Evolutionary conservation across 2,888 invertebrate genomes (phyloP).

Genomic region (Leptarthrus brevirostris): DNA sequence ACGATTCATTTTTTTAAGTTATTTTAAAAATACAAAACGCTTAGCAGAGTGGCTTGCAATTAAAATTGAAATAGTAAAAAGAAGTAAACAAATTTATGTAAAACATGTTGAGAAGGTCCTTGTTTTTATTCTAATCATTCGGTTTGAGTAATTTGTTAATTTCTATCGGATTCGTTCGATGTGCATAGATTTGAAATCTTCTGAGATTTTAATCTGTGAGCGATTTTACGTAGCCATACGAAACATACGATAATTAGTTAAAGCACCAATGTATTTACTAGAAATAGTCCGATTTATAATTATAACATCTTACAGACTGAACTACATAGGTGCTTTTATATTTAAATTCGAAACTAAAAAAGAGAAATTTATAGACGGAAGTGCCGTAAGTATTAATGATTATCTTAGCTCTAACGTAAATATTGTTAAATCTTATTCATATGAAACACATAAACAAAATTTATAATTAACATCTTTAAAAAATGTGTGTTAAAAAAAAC

Average conservation of each 20-base stretch:
- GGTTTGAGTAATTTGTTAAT: too few species aligned
- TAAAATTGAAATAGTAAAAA: constrained; percentile 56
- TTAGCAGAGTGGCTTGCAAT: constrained; percentile 54
- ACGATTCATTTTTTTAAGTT: not conserved
- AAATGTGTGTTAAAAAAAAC: constrained; percentile 13
- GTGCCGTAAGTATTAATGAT: constrained; percentile 8
- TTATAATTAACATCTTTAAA: constrained; percentile 26
- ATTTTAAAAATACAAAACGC: constrained; percentile 2
- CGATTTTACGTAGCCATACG: constrained; percentile 44
- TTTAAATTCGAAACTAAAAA: constrained; percentile 16
- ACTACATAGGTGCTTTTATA: constrained; percentile 21
- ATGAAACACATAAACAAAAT: constrained; percentile 38
- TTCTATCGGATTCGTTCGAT: constrained; percentile 42
- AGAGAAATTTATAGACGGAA: constrained; percentile 28
- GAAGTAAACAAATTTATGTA: constrained; percentile 58
- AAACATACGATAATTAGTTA: not conserved
- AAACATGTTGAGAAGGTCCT: constrained; percentile 67
- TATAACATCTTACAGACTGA: too few species aligned
- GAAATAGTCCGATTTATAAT: too few species aligned
- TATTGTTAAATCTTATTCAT: constrained; percentile 3
- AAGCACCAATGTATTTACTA: constrained; percentile 26
- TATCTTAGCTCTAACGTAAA: constrained; percentile 35
- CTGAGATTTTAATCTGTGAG: constrained; percentile 31
- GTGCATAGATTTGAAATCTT: constrained; percentile 37
- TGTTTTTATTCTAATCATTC: constrained; percentile 60